phyloP scores from a whole-genome alignment of 2,797 vertebrate genomes.

The Urocyon cinereoargenteus region DNA sequence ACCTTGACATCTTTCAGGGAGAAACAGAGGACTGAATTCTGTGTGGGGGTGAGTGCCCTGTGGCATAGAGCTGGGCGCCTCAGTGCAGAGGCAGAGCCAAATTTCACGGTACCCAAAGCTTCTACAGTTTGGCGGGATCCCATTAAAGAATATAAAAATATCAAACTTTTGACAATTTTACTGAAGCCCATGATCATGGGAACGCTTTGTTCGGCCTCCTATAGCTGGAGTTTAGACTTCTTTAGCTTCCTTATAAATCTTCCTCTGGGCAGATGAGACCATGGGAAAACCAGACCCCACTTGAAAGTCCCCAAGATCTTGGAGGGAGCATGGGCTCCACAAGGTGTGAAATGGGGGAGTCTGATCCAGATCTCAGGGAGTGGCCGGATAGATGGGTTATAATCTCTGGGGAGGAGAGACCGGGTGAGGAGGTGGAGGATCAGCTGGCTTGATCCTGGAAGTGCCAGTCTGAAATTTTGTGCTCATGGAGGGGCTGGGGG shows the following conservation, averaged over 20 bases:
- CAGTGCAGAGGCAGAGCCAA: neutral
- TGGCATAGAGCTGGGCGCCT: neutral
- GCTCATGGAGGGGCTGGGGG: neutral
- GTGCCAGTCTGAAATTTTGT: neutral
- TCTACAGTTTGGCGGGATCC: neutral
- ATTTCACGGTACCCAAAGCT: neutral
- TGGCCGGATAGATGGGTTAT: neutral
- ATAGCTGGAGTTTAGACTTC: neutral
- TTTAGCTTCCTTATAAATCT: neutral
- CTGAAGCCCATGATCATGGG: neutral
- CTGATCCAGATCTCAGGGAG: neutral
- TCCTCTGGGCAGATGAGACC: neutral
- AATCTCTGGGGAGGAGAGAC: neutral
- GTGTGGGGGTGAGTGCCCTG: neutral
- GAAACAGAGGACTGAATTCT: neutral
- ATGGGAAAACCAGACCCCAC: neutral
- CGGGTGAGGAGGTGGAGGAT: neutral
- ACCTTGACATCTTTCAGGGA: neutral
- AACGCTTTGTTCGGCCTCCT: neutral
- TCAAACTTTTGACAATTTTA: neutral
- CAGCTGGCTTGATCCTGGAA: neutral
- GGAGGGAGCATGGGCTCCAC: neutral
- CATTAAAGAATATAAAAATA: neutral
- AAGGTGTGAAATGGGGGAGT: rapidly evolving
- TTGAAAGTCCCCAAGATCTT: neutral